Evolutionary conservation across 2,888 invertebrate genomes (phyloP).

Genomic region (Keiferia lycopersicella): DNA sequence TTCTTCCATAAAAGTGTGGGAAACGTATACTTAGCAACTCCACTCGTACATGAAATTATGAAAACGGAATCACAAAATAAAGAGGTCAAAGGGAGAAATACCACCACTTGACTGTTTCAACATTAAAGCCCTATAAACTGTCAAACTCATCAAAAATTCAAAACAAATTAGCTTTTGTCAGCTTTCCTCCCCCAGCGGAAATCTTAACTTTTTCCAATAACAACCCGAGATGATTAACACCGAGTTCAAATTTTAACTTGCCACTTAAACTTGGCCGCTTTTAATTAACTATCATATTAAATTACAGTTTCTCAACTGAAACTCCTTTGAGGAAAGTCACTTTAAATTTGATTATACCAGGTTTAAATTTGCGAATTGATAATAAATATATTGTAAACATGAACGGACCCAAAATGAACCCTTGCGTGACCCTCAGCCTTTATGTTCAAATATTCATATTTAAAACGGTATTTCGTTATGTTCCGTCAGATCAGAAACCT

Average conservation of each 20-base stretch:
- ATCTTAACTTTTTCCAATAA: constrained; percentile 37
- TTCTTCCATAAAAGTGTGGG: not conserved
- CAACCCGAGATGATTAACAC: constrained; percentile 37
- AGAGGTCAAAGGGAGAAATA: not conserved
- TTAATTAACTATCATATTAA: constrained; percentile 41
- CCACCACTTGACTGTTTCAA: constrained; percentile 18
- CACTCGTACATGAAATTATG: not conserved
- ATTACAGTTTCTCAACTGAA: constrained; percentile 36
- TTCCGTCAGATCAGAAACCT: not conserved
- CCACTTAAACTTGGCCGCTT: constrained; percentile 37
- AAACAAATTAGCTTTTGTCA: constrained; percentile 31
- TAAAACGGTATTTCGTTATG: constrained; percentile 14
- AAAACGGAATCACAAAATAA: not conserved
- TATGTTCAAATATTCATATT: constrained; percentile 23
- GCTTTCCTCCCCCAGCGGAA: constrained; percentile 27
- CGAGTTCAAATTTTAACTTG: constrained; percentile 35
- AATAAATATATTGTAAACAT: constrained; percentile 30
- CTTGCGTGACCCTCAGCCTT: constrained; percentile 22
- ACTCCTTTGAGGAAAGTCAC: constrained; percentile 29
- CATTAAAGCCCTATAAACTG: constrained; percentile 29
- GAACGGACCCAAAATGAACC: constrained; percentile 22
- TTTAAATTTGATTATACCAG: constrained; percentile 22
- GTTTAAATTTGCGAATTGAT: constrained; percentile 31
- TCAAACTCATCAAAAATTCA: constrained; percentile 35
- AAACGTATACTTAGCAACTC: not conserved